Percentiles rank a stretch among this genome's conserved stretches.
phyloP scores from a whole-genome alignment of 2,113 vertebrate species.

The Hydrolagus affinis region DNA sequence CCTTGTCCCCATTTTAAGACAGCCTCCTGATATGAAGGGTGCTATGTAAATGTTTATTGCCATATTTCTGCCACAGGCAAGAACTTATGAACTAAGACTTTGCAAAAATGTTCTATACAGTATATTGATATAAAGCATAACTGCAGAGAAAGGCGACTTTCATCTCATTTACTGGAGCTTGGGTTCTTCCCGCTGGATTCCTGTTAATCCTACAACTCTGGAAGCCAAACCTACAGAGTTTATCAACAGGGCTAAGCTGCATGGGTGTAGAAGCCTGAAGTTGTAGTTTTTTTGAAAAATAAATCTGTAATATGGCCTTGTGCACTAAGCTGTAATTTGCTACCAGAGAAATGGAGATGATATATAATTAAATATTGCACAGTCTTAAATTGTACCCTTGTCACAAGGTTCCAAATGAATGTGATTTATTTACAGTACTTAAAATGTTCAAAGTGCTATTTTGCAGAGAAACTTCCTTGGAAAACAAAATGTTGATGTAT shows the following conservation, averaged over 20 bases:
- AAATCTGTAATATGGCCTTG: neutral
- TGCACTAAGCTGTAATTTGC: neutral
- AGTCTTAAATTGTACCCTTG: neutral
- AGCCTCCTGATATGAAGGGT: no score
- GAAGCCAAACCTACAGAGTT: no score
- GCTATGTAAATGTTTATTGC: no score
- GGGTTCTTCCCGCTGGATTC: no score
- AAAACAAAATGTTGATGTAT: neutral
- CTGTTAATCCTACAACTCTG: no score
- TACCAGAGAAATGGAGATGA: neutral
- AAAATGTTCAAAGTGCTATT: neutral
- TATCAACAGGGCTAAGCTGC: no score
- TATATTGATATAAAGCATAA: no score
- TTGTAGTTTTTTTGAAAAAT: neutral
- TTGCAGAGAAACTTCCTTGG: neutral
- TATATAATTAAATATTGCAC: neutral
- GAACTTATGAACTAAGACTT: no score
- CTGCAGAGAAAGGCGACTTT: neutral
- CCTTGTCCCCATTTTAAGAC: no score
- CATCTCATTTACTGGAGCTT: neutral
- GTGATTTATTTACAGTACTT: neutral
- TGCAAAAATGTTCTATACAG: no score
- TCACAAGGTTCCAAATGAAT: neutral
- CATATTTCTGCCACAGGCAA: no score
- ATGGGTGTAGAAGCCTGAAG: no score